Evolutionary conservation across 2,797 vertebrate species (phyloP).

Genomic region (Sarcophilus harrisii): DNA sequence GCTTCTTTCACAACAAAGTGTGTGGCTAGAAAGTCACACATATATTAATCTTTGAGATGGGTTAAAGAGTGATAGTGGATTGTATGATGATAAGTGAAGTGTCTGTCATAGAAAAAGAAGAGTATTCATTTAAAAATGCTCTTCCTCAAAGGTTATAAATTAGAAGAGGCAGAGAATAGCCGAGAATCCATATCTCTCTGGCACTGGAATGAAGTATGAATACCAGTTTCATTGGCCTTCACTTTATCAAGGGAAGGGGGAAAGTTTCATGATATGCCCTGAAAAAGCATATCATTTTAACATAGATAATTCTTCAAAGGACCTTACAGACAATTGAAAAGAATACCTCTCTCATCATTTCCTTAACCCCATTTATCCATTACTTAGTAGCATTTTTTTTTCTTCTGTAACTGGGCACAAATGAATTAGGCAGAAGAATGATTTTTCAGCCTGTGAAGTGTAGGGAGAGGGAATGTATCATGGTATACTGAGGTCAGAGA

Average conservation of each 20-base stretch:
- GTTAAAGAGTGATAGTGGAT: constrained; percentile 12
- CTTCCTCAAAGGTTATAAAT: constrained; percentile 54
- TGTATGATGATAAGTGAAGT: constrained; percentile 33
- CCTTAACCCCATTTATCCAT: constrained; percentile 69
- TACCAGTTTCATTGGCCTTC: constrained; percentile 43
- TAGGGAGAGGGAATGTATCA: constrained; percentile 20
- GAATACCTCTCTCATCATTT: constrained; percentile 55
- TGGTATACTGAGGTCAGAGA: constrained; percentile 33
- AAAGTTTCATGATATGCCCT: constrained; percentile 2
- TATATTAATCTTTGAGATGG: constrained; percentile 18
- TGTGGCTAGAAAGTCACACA: not conserved
- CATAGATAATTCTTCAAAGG: constrained; percentile 72
- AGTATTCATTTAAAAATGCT: constrained; percentile 59
- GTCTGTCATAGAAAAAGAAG: constrained; percentile 44
- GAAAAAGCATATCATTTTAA: constrained; percentile 59
- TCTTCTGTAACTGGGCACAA: constrained; percentile 50
- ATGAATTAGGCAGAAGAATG: constrained; percentile 46
- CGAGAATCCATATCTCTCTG: constrained; percentile 39
- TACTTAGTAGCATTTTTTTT: constrained; percentile 58
- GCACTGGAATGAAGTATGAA: constrained; percentile 46
- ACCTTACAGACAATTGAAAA: constrained; percentile 69
- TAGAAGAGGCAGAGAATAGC: constrained; percentile 44
- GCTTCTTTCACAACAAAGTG: constrained; percentile 26
- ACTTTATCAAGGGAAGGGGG: constrained; percentile 57
- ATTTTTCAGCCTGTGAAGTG: not conserved